These are phyloP conservation scores for Trichopria drosophilae DNA, from an alignment of 2,888 invertebrate species.

Conservation along the genomic window DNA sequence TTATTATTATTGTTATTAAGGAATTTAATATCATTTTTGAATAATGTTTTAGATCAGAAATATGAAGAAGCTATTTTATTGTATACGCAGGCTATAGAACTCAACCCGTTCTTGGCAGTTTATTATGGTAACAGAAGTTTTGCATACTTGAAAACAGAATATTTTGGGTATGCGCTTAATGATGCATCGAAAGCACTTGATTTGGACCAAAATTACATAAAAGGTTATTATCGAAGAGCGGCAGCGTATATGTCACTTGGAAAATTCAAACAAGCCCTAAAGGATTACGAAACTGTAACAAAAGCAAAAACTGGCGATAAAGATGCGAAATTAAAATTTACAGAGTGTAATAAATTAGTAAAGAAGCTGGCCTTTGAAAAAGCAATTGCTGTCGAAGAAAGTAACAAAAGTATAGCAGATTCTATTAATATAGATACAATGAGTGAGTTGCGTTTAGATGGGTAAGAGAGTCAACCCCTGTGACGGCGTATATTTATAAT, in stretches of 20 bases:
- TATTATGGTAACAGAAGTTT: conserved; percentile 95
- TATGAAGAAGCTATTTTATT: conserved; percentile 87
- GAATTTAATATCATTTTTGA: not conserved
- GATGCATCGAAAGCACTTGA: conserved; percentile 93
- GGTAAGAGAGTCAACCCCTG: no score
- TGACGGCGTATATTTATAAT: no score
- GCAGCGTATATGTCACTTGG: conserved; percentile 97
- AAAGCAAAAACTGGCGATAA: conserved; percentile 91
- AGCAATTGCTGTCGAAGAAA: conserved; percentile 92
- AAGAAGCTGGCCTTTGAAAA: conserved; percentile 93
- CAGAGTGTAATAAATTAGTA: conserved; percentile 94
- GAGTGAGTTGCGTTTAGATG: conserved; percentile 74
- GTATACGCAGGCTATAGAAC: conserved; percentile 85
- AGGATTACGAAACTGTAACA: conserved; percentile 95
- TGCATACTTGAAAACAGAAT: conserved; percentile 90
- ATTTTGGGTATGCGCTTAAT: conserved; percentile 88
- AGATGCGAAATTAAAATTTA: conserved; percentile 89
- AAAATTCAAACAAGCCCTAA: conserved; percentile 93
- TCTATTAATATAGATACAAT: conserved; percentile 87
- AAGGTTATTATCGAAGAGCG: conserved; percentile 96
- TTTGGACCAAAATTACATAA: conserved; percentile 85
- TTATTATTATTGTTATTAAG: no score
- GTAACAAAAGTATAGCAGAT: conserved; percentile 84
- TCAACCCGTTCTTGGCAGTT: conserved; percentile 80
- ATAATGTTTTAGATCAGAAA: conserved; percentile 76